Evolutionary conservation across 2,888 invertebrate genomes (phyloP).

Genomic region (Conops quadrifasciatus): DNA sequence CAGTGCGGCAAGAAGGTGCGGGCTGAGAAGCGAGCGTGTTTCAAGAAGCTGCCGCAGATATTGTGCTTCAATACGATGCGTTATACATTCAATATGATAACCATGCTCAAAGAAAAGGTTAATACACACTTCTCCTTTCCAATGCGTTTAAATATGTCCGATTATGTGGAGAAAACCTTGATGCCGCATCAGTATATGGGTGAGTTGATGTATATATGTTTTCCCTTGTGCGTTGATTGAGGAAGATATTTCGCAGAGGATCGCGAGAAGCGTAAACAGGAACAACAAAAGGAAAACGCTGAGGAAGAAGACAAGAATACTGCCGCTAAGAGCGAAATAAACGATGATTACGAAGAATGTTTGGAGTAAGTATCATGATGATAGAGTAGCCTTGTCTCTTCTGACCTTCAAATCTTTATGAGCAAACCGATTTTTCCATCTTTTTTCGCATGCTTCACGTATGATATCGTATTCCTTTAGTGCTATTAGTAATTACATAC

Average conservation of each 20-base stretch:
- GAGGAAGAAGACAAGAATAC: slow-evolving; percentile 38
- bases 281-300: slow-evolving; percentile 50
- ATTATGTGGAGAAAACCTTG: slow-evolving; percentile 91
- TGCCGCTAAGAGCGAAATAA: slow-evolving; percentile 50
- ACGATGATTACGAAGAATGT: slow-evolving; percentile 73
- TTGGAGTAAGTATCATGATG: slow-evolving; percentile 71
- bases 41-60: slow-evolving; percentile 91
- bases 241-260: slow-evolving; percentile 68
- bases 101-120: slow-evolving; percentile 96
- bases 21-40: slow-evolving; percentile 93
- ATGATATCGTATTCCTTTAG: too few species aligned
- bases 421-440: too few species aligned
- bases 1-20: slow-evolving; percentile 94
- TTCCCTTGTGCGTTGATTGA: background rate
- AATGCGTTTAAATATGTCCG: slow-evolving; percentile 90
- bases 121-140: slow-evolving; percentile 98
- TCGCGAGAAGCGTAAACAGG: slow-evolving; percentile 67
- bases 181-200: slow-evolving; percentile 89
- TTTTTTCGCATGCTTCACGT: too few species aligned
- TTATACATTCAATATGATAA: slow-evolving; percentile 96
- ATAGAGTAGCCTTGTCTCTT: too few species aligned
- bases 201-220: slow-evolving; percentile 53
- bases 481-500: background rate
- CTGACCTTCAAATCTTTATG: too few species aligned
- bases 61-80: slow-evolving; percentile 97